Conservation (phyloP, 2,113 vertebrate genomes). For the Pogonocichla stellata region DNA sequence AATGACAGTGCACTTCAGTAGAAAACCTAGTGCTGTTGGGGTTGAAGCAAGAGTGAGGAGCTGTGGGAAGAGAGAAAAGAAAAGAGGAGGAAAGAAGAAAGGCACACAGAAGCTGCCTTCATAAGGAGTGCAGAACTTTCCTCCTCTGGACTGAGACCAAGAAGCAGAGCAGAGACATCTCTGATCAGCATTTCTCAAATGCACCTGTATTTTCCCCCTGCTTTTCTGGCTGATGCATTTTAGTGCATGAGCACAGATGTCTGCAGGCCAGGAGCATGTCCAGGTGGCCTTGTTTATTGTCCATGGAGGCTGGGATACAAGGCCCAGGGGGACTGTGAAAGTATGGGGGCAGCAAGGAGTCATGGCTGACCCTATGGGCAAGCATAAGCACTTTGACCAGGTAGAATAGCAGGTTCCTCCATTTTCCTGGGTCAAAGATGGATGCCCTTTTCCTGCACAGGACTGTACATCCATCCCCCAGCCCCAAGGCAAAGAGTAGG, state of each 20-base stretch:
- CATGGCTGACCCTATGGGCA: neutral
- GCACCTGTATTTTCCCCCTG: neutral
- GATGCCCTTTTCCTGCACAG: neutral
- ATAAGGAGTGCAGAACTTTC: neutral
- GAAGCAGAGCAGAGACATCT: neutral
- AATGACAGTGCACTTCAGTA: neutral
- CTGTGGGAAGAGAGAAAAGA: neutral
- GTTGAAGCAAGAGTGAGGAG: neutral
- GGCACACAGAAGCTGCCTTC: neutral
- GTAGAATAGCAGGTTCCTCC: neutral
- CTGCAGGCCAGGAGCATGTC: neutral
- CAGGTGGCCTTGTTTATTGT: neutral
- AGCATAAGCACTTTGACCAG: neutral
- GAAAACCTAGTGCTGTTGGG: neutral
- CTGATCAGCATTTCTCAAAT: neutral
- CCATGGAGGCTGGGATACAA: neutral
- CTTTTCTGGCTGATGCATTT: neutral
- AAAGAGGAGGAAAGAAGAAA: neutral
- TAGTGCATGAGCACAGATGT: rapidly evolving
- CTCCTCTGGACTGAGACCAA: neutral
- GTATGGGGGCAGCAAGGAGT: neutral
- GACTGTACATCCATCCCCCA: neutral
- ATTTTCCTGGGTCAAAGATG: neutral
- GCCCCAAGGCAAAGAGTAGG: neutral
- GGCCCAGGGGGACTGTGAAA: neutral